phyloP scores from a whole-genome alignment of 2,113 vertebrate genomes.

The Danio rerio region GRCz12tu NC_133176.1:18925001-18925500 shows the following conservation, averaged over 20 bases:
- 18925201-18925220: slow-evolving; percentile 17
- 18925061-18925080: slow-evolving; percentile 83
- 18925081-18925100: slow-evolving; percentile 90
- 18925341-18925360: neutral
- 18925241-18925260: slow-evolving; percentile 42
- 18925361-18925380: slow-evolving; percentile 3
- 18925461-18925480: slow-evolving; percentile 59
- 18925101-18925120: slow-evolving; percentile 88
- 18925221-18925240: neutral
- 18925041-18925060: slow-evolving; percentile 90
- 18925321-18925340: slow-evolving; percentile 45
- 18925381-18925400: slow-evolving; percentile 23
- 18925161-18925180: slow-evolving; percentile 91
- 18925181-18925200: slow-evolving; percentile 85
- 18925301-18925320: neutral
- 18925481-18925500: slow-evolving; percentile 69
- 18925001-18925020: slow-evolving; percentile 87
- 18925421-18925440: slow-evolving; percentile 47
- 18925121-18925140: slow-evolving; percentile 92
- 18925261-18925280: slow-evolving; percentile 43
- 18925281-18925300: slow-evolving; percentile 19
- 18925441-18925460: slow-evolving; percentile 62
- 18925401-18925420: slow-evolving; percentile 46
- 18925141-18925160: slow-evolving; percentile 93
- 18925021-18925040: slow-evolving; percentile 91